A percentile compares a stretch with the other conserved stretches of the same genome.
Evolutionary conservation across 1,140 invertebrate genomes (phyloP).

Genomic region (Asbolus verrucosus): DNA sequence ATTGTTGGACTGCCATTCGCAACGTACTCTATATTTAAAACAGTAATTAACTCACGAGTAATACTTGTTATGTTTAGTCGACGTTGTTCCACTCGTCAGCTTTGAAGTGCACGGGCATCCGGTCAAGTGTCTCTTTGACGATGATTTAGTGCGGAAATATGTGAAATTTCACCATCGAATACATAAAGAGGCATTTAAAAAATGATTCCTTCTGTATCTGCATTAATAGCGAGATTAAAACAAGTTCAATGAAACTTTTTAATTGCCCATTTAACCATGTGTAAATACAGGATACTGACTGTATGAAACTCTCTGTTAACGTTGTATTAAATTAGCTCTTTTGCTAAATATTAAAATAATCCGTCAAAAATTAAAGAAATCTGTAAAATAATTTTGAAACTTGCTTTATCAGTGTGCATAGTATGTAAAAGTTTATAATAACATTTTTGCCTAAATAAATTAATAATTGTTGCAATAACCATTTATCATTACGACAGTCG

Average conservation of each 20-base stretch:
- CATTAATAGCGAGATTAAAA: not conserved
- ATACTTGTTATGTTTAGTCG: conserved; percentile 48
- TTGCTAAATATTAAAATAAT: too few species aligned
- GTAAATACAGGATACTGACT: too few species aligned
- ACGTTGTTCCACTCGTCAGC: conserved; percentile 44
- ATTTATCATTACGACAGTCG: conserved; percentile 30
- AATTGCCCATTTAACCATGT: conserved; percentile 29
- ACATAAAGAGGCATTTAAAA: conserved; percentile 34
- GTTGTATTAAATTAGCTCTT: too few species aligned
- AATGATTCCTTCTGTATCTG: conserved; percentile 3
- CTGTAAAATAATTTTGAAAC: too few species aligned
- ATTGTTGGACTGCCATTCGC: conserved; percentile 51
- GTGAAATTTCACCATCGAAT: conserved; percentile 32
- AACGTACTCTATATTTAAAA: conserved; percentile 52
- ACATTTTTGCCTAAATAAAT: not conserved
- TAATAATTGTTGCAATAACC: conserved; percentile 15
- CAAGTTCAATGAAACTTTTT: conserved; percentile 25
- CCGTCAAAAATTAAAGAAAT: too few species aligned
- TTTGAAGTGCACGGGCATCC: conserved; percentile 40
- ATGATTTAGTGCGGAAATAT: conserved; percentile 48
- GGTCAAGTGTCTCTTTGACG: conserved; percentile 44
- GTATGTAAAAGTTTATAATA: too few species aligned
- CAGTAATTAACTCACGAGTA: conserved; percentile 52
- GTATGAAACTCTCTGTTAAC: too few species aligned
- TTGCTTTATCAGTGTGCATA: too few species aligned